These are phyloP conservation scores for Calliopsis andreniformis DNA, from an alignment of 1,140 invertebrate genomes.

Conservation along the genomic window DNA sequence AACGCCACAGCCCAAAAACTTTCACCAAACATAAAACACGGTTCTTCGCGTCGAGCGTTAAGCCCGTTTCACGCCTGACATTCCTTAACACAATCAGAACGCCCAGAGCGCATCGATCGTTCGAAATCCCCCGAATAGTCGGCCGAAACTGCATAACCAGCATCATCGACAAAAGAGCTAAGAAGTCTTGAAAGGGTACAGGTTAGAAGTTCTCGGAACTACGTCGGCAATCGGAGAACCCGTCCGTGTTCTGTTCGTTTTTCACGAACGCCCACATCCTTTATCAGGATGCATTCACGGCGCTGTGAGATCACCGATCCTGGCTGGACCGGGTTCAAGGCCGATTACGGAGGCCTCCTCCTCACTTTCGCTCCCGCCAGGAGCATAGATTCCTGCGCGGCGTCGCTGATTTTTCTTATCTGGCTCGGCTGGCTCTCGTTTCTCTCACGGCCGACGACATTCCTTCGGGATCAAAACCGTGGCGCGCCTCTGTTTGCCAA, in stretches of 20 bases:
- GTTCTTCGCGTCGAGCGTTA: background rate
- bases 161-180: background rate
- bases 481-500: conserved; percentile 43
- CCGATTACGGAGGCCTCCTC: conserved; percentile 45
- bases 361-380: conserved; percentile 47
- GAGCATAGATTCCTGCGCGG: conserved; percentile 37
- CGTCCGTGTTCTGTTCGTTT: conserved; percentile 2
- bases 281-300: conserved; percentile 42
- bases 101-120: conserved; percentile 6
- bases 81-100: background rate
- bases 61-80: conserved; percentile 1
- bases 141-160: no score
- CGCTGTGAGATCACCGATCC: conserved; percentile 60
- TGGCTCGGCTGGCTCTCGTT: conserved; percentile 32
- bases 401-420: conserved; percentile 52
- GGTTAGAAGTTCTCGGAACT: conserved; percentile 26
- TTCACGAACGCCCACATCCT: conserved; percentile 44
- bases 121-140: no score
- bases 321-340: conserved; percentile 55
- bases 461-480: conserved; percentile 63
- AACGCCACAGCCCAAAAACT: background rate
- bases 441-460: conserved; percentile 69
- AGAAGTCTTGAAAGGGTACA: background rate
- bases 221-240: conserved; percentile 1
- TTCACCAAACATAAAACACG: background rate